Evolutionary conservation across 1,140 invertebrate species (phyloP).

Genomic region (Heliconius hewitsoni): DNA sequence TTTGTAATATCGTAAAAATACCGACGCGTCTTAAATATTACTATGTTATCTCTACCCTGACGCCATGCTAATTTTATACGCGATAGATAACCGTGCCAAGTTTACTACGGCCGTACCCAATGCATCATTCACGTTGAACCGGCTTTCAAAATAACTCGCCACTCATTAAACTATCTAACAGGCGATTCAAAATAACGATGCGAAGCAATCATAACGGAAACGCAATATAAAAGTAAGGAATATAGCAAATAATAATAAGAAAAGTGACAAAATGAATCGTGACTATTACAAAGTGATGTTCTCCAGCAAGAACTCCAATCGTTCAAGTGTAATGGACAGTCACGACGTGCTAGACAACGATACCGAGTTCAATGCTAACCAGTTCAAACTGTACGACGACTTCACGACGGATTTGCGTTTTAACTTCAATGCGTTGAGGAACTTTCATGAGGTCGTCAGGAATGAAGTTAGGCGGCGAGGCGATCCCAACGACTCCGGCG

Average conservation of each 20-base stretch:
- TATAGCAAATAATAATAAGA: constrained; percentile 27
- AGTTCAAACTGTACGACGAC: constrained; percentile 75
- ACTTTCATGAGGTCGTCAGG: constrained; percentile 60
- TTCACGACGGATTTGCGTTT: constrained; percentile 69
- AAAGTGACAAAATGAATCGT: constrained; percentile 64
- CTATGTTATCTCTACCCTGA: constrained; percentile 23
- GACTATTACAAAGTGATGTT: constrained; percentile 73
- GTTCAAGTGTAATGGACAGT: constrained; percentile 44
- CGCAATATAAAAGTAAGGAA: constrained; percentile 33
- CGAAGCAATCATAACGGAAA: constrained; percentile 27
- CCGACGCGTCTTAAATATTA: background rate
- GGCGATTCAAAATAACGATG: constrained; percentile 25
- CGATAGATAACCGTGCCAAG: constrained; percentile 39
- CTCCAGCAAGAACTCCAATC: constrained; percentile 52
- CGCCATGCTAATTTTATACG: constrained; percentile 31
- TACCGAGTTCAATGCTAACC: constrained; percentile 75
- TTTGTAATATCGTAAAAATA: constrained; percentile 6
- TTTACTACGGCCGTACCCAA: constrained; percentile 40
- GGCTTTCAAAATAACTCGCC: constrained; percentile 25
- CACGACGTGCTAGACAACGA: constrained; percentile 70
- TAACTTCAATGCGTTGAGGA: constrained; percentile 65
- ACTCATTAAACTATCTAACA: constrained; percentile 17
- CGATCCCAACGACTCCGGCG: constrained; percentile 73
- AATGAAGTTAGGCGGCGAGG: constrained; percentile 54
- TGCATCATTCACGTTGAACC: constrained; percentile 35